Percentiles rank a stretch among this genome's conserved stretches.
phyloP scores from a whole-genome alignment of 2,113 vertebrate genomes.

The Catagonus wagneri region DNA sequence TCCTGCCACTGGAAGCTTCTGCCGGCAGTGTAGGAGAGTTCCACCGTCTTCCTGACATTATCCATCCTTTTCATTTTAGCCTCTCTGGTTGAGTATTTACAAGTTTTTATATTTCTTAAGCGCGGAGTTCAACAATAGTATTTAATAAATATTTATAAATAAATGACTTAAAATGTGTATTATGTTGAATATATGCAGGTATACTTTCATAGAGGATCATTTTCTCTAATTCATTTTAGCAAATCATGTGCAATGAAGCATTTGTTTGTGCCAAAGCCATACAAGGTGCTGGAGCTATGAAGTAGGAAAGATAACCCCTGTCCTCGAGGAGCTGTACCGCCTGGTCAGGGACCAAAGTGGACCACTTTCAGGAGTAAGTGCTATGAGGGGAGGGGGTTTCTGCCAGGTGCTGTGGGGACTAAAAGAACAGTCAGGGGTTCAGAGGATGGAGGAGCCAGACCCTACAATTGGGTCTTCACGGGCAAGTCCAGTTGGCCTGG shows the following conservation, averaged over 20 bases:
- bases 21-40: neutral
- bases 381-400: neutral
- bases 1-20: neutral
- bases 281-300: neutral
- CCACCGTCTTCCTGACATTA: neutral
- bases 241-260: neutral
- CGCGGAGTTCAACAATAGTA: neutral
- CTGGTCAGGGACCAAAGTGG: neutral
- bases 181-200: neutral
- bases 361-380: neutral
- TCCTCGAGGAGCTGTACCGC: neutral
- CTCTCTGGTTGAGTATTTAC: neutral
- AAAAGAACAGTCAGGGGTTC: neutral
- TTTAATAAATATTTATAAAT: slow-evolving; percentile 53
- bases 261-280: neutral
- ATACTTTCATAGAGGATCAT: neutral
- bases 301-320: neutral
- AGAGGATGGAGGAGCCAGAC: neutral
- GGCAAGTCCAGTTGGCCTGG: neutral
- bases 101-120: slow-evolving; percentile 28
- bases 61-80: neutral
- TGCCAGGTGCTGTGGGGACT: neutral
- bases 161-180: slow-evolving; percentile 32
- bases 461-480: neutral
- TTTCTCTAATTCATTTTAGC: neutral